Conservation (phyloP, 1,140 invertebrate species). For the Anastrepha obliqua region DNA sequence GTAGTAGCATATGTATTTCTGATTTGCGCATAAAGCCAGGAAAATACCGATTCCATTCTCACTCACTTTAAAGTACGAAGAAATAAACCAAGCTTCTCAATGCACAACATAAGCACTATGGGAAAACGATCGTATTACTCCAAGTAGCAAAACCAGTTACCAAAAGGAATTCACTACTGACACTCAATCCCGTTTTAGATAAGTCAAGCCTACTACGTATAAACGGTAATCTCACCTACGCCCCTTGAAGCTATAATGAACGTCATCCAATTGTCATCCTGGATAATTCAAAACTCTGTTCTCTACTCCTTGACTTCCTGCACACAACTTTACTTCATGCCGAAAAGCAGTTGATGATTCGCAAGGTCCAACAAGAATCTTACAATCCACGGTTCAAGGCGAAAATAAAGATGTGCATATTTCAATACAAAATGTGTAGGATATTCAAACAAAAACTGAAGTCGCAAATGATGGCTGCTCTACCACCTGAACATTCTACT, state of each 20-base stretch:
- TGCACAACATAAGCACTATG: background rate
- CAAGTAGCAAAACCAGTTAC: background rate
- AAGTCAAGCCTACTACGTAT: background rate
- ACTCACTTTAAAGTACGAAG: background rate
- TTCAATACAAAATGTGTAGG: background rate
- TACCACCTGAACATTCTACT: background rate
- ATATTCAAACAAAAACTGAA: slow-evolving; percentile 3
- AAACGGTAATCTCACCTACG: background rate
- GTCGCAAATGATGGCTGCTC: background rate
- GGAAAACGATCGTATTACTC: background rate
- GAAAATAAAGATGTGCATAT: background rate
- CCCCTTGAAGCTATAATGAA: slow-evolving; percentile 19
- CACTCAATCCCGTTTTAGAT: slow-evolving; percentile 29
- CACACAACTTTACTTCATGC: slow-evolving; percentile 35
- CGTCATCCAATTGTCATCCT: slow-evolving; percentile 48
- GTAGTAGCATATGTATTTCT: background rate
- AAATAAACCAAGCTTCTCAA: background rate
- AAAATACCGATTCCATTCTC: background rate
- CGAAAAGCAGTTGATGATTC: slow-evolving; percentile 7
- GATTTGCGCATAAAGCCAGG: background rate
- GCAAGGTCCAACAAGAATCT: slow-evolving; percentile 36
- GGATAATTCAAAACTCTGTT: background rate
- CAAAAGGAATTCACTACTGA: background rate
- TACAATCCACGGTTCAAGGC: slow-evolving; percentile 25
- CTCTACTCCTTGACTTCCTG: background rate